Base-by-base conservation (phyloP, 2,888 invertebrate genomes). In the Cephus runcator region DNA sequence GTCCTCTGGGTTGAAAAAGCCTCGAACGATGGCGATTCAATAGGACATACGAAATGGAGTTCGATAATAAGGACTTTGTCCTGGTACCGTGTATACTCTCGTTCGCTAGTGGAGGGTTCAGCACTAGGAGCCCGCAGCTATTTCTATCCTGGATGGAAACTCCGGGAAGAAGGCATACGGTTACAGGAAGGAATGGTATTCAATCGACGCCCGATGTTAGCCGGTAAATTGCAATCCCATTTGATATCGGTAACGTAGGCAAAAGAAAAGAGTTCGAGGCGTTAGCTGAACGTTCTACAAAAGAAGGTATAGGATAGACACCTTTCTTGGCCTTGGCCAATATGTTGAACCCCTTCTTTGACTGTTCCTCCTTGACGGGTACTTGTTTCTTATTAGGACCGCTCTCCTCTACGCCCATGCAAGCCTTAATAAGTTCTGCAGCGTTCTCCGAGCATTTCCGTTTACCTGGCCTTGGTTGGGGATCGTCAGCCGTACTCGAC, bases 391-490 rank as follows among this genome's bases (percentile, higher is more conserved):
- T 86, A 81, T 89, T 83, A 85, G 91, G 86, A 86, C 89, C 88
- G 82, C 89, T 86, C 86, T 91, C 89, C 86, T 93, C 92, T 86
- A 93, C 89, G 86, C 93, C 92, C 93, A 93, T 92, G 88, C 93
- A 92, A 86, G 93, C 91, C 92, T 94, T 93, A 79, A 94, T 93
- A 81, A 94, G 91, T 87, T 94, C 94, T 30, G 92, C 93, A 73
- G 94, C 93, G 88, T 93, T 94, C 87, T 94, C 94, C 76, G 94
- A 94, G 86, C 93, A 93, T 90, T 94, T 94, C 84, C 94, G 90
- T 88, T 93, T 93, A 79, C 92, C 92, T 79, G 93, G 93, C 85
- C 93, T 91, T 76, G 92, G 91, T 84, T 93, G 85, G 71, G 89
- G 85, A 78, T 90, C 94, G 84, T 94, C 94, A 87, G 94, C 94